Conservation (phyloP, 2,888 invertebrate genomes). For the Cheilosia vulpina region DNA sequence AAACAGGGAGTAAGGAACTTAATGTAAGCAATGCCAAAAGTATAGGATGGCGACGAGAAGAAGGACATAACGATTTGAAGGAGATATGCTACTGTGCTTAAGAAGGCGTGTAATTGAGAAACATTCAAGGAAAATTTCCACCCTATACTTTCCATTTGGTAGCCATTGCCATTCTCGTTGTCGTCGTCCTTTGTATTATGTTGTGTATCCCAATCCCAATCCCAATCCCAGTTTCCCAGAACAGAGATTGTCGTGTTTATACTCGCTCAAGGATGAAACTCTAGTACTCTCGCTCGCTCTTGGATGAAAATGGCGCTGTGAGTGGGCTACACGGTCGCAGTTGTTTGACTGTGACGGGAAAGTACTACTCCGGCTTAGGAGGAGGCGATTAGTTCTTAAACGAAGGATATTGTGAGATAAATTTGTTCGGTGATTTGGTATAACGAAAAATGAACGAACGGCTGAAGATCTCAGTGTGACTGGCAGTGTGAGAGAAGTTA, state of each 20-base stretch:
- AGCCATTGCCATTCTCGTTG: slow-evolving; percentile 37
- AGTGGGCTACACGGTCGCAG: slow-evolving; percentile 37
- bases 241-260: slow-evolving; percentile 65
- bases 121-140: slow-evolving; percentile 84
- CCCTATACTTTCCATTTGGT: slow-evolving; percentile 56
- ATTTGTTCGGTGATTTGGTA: slow-evolving; percentile 76
- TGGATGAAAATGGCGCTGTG: slow-evolving; percentile 19
- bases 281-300: slow-evolving; percentile 13
- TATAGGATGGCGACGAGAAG: slow-evolving; percentile 11
- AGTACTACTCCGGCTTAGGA: slow-evolving; percentile 51
- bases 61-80: slow-evolving; percentile 50
- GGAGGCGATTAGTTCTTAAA: slow-evolving; percentile 72
- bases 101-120: slow-evolving; percentile 84
- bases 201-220: neutral
- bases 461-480: slow-evolving; percentile 45
- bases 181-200: slow-evolving; percentile 13
- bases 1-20: slow-evolving; percentile 24
- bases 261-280: slow-evolving; percentile 61
- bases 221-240: slow-evolving; percentile 13
- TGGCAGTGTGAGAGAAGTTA: slow-evolving; percentile 20
- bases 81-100: slow-evolving; percentile 82
- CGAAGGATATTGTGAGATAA: slow-evolving; percentile 76
- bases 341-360: slow-evolving; percentile 44
- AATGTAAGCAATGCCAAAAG: slow-evolving; percentile 48
- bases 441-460: slow-evolving; percentile 67